These are phyloP conservation scores for Tenualosa ilisha DNA, from an alignment of 2,797 vertebrate genomes.

Conservation along the genomic window DNA sequence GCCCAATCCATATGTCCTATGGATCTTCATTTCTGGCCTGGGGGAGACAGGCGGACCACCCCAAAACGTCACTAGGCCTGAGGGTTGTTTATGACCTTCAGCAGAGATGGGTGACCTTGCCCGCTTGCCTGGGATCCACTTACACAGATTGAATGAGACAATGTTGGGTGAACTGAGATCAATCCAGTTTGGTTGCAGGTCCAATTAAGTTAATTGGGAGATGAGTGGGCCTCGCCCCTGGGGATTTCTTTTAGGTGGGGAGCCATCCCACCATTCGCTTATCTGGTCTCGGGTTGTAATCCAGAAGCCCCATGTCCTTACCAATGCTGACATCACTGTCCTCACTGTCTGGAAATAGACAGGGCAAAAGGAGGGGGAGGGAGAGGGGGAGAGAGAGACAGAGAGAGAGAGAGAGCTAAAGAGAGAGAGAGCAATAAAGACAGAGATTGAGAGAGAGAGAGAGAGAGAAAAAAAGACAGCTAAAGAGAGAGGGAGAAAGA, in stretches of 20 bases:
- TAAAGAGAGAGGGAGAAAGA: too few relatives aligned
- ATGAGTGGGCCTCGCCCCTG: slow-evolving; percentile 19
- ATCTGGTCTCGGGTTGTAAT: slow-evolving; percentile 34
- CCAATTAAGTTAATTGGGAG: slow-evolving; percentile 41
- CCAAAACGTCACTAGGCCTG: neutral
- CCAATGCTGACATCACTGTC: slow-evolving; percentile 51
- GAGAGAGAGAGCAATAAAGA: too few relatives aligned
- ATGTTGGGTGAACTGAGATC: slow-evolving; percentile 47
- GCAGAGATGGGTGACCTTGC: slow-evolving; percentile 32
- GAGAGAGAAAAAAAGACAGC: too few relatives aligned
- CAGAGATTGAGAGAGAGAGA: too few relatives aligned
- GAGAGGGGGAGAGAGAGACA: neutral
- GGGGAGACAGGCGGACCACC: neutral
- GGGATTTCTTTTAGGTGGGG: slow-evolving; percentile 46
- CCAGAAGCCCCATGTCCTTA: slow-evolving; percentile 32
- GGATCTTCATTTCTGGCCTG: neutral
- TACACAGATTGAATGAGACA: slow-evolving; percentile 54
- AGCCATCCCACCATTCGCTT: neutral
- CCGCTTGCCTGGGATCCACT: slow-evolving; percentile 45
- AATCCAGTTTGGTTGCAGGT: slow-evolving; percentile 40
- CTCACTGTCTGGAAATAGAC: neutral
- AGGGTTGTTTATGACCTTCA: neutral
- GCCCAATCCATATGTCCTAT: neutral
- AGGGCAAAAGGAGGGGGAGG: neutral
- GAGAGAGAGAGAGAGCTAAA: too few relatives aligned